Percentiles rank a stretch among this genome's conserved stretches.
Conservation (phyloP, 2,888 invertebrate genomes). For the Ectemnius cavifrons region DNA sequence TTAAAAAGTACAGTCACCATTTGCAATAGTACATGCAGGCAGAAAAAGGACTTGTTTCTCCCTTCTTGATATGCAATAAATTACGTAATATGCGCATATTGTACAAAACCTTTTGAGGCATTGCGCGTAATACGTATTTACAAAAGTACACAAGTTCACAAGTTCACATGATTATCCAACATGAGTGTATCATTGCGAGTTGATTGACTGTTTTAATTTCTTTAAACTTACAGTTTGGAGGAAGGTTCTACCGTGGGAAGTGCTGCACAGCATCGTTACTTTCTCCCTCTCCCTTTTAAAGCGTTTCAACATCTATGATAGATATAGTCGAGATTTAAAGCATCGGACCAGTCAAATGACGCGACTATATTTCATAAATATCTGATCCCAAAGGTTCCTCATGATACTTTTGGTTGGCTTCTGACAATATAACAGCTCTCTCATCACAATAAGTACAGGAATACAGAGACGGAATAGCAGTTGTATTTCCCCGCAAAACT, state of each 20-base stretch:
- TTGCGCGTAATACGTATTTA: slow-evolving; percentile 4
- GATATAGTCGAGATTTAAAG: neutral
- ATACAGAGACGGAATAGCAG: neutral
- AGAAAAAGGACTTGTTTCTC: slow-evolving; percentile 49
- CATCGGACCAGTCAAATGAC: neutral
- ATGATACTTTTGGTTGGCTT: neutral
- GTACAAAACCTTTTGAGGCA: neutral
- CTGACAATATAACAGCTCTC: slow-evolving; percentile 38
- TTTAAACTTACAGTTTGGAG: slow-evolving; percentile 77
- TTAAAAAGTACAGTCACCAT: too few relatives aligned
- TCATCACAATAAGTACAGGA: slow-evolving; percentile 28
- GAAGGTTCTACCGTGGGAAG: slow-evolving; percentile 73
- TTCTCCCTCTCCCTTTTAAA: slow-evolving; percentile 56
- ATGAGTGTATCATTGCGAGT: slow-evolving; percentile 52
- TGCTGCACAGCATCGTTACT: slow-evolving; percentile 73
- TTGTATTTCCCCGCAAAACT: slow-evolving; percentile 14
- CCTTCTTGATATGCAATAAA: slow-evolving; percentile 39
- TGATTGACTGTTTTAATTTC: slow-evolving; percentile 77
- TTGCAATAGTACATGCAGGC: slow-evolving; percentile 39
- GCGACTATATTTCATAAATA: slow-evolving; percentile 18
- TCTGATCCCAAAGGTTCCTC: neutral
- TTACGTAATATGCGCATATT: slow-evolving; percentile 15
- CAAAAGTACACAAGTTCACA: slow-evolving; percentile 10
- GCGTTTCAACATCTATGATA: slow-evolving; percentile 26
- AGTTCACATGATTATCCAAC: slow-evolving; percentile 40